These are phyloP conservation scores for Phortica okadai DNA, from an alignment of 2,888 invertebrate genomes.

Conservation along the genomic window DNA sequence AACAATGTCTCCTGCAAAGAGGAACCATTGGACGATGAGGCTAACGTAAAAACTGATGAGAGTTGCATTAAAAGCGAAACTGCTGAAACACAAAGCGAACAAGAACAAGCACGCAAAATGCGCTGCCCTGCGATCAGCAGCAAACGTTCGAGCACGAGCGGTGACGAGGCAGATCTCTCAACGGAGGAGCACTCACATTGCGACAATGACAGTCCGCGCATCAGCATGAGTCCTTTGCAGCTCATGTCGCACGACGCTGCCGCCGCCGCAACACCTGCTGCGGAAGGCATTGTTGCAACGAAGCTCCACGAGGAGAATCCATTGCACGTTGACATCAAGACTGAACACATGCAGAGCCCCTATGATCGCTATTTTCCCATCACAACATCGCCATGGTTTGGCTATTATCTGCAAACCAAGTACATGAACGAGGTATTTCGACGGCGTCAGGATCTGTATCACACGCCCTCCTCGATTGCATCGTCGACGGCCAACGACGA, in stretches of 20 bases:
- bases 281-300: conserved; percentile 48
- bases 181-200: conserved; percentile 65
- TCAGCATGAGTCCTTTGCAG: conserved; percentile 74
- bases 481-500: conserved; percentile 69
- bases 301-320: conserved; percentile 67
- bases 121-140: conserved; percentile 37
- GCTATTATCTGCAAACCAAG: conserved; percentile 81
- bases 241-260: conserved; percentile 52
- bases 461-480: conserved; percentile 73
- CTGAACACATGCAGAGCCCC: conserved; percentile 75
- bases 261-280: conserved; percentile 34
- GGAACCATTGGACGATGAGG: conserved; percentile 60
- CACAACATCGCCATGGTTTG: conserved; percentile 77
- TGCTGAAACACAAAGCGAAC: not conserved
- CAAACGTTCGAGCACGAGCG: conserved; percentile 64
- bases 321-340: conserved; percentile 75
- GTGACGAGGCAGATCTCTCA: conserved; percentile 66
- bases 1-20: conserved; percentile 58
- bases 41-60: conserved; percentile 44
- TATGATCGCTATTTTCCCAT: conserved; percentile 77
- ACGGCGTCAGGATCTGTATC: conserved; percentile 81
- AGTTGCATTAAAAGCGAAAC: conserved; percentile 58
- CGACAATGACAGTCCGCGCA: conserved; percentile 70
- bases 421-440: conserved; percentile 81
- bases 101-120: conserved; percentile 27